phyloP scores from a whole-genome alignment of 64 coral and sea anemone species.

The Stichodactyla helianthus region DNA sequence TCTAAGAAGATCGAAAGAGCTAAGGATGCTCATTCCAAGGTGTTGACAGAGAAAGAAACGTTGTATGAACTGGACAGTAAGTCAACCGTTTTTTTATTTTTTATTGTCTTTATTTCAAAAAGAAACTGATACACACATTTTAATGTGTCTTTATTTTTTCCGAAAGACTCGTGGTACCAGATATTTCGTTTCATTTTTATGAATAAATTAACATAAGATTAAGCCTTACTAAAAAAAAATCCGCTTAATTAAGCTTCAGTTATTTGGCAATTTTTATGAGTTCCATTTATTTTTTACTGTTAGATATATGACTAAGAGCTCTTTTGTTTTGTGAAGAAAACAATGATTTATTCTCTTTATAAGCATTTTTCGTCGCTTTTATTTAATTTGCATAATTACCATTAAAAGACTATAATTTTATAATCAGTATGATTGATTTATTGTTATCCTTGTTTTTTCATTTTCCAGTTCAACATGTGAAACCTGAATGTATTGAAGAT shows the following conservation, averaged over 20 bases:
- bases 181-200: background rate
- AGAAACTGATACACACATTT: background rate
- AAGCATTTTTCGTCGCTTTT: too few species aligned
- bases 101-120: background rate
- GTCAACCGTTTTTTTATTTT: background rate
- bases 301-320: too few species aligned
- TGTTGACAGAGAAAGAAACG: slow-evolving; percentile 42
- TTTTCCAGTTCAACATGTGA: slow-evolving; percentile 50
- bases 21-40: slow-evolving; percentile 54
- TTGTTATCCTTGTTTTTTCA: background rate
- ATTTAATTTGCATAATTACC: too few species aligned
- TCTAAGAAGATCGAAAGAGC: slow-evolving; percentile 21
- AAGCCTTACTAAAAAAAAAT: too few species aligned
- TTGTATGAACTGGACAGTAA: slow-evolving; percentile 62
- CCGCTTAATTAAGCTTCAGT: too few species aligned
- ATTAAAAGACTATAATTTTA: too few species aligned
- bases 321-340: too few species aligned
- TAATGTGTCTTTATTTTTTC: background rate
- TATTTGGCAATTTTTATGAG: too few species aligned
- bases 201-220: too few species aligned
- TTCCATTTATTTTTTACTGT: too few species aligned
- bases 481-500: slow-evolving; percentile 66
- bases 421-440: background rate
- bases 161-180: background rate
- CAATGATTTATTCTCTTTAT: too few species aligned